Evolutionary conservation across 2,113 vertebrate species (phyloP), one percentile per base, ranked within the genome.

Genomic region (Perognathus longimembris): DNA sequence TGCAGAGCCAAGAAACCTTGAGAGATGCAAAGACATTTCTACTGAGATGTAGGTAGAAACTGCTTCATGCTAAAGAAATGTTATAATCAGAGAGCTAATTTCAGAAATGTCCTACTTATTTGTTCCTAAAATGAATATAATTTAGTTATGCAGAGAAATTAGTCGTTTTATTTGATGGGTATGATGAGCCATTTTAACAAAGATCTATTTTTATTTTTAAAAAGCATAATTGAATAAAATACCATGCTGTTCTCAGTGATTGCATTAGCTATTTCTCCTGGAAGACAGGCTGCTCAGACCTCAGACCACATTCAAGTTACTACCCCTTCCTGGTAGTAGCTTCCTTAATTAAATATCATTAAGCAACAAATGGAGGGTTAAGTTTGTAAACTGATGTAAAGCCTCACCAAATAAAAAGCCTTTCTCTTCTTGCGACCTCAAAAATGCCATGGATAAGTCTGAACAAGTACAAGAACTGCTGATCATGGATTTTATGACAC

Each of bases 181-280:
- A 90, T 42, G 86, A 93, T 57, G 61, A 90, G 63, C 40, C 71
- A 80, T 82, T 94, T 96, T 85, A 76, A 92, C 67, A 83, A 77
- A 66, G 34, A 90, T 78, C 84, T 66, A 82, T 88, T 93, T 85
- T 96, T 64, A 84, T 70, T 80, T 95, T 93, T 69, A 94, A 95
- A 82, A 42, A 40, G 26, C 67, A 85, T 20, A 88, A 80, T 0
- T 66, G 38, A 92, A 85, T 88, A 80, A 73, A 92, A 89, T 38
- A 91, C 7, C 59, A 78, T 14, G 45, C 83, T 83, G 61, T 87
- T 82, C 64, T 67, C 82, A 42, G 36, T 78, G 83, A 90, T 89
- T 93, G 83, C 84, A 86, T 95, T 73, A 96, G 69, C 66, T 85
- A 45, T 30, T 67, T 30, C 24, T 21, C 45, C 32, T 71, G 76